A percentile compares a stretch with the other conserved stretches of the same genome.
Conservation (phyloP, 2,888 invertebrate species). For the Eupsilia transversa region DNA sequence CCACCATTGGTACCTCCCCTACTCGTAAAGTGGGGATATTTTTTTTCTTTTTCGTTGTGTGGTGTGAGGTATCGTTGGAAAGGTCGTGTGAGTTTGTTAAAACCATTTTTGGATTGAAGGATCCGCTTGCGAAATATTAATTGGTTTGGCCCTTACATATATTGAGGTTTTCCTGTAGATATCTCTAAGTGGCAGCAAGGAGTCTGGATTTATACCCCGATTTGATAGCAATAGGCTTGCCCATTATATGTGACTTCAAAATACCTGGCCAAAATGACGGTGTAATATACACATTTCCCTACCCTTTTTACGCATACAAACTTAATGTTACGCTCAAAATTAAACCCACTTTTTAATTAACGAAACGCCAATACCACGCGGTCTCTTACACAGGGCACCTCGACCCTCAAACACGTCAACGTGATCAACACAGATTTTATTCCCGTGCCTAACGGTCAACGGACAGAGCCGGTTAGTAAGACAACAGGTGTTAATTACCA, state of each 20-base stretch:
- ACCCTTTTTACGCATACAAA: too few species aligned
- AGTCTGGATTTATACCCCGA: neutral
- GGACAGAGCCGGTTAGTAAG: constrained; percentile 1
- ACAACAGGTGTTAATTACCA: constrained; percentile 57
- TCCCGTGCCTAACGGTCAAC: constrained; percentile 6
- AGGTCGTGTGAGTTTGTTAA: too few species aligned
- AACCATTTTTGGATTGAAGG: too few species aligned
- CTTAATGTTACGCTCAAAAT: constrained; percentile 7
- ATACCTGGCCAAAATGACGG: neutral
- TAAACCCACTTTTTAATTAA: constrained; percentile 28
- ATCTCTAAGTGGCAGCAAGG: neutral
- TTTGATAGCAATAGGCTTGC: neutral
- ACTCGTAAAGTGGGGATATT: too few species aligned
- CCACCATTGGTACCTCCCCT: too few species aligned
- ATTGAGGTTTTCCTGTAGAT: neutral
- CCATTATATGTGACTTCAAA: neutral
- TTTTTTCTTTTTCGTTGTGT: too few species aligned
- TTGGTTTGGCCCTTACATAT: too few species aligned
- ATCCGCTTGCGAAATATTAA: too few species aligned
- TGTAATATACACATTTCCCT: too few species aligned
- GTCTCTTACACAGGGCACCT: neutral
- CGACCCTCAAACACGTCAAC: constrained; percentile 20
- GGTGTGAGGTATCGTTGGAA: too few species aligned
- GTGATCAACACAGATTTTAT: constrained; percentile 26
- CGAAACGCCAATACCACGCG: constrained; percentile 32